phyloP scores from a whole-genome alignment of 1,140 invertebrate species.

The Megathymus violae region DNA sequence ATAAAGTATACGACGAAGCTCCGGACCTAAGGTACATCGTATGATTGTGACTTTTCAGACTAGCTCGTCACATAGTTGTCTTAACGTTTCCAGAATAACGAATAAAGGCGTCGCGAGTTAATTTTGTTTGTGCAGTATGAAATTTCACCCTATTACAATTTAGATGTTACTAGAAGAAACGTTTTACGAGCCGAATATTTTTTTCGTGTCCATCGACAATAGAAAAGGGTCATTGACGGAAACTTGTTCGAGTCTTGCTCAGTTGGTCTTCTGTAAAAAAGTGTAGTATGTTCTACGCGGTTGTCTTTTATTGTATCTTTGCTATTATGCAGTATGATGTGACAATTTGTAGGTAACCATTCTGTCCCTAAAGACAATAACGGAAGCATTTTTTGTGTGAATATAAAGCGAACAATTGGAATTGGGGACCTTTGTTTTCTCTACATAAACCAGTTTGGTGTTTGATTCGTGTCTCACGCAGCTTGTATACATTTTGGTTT shows the following conservation, averaged over 20 bases:
- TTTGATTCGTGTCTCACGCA: slow-evolving; percentile 9
- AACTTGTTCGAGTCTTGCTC: slow-evolving; percentile 7
- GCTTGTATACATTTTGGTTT: background rate
- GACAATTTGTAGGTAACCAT: background rate
- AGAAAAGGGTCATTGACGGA: slow-evolving; percentile 30
- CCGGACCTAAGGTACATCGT: too few relatives aligned
- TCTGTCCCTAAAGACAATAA: slow-evolving; percentile 17
- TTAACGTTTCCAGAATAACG: too few relatives aligned
- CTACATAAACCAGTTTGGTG: slow-evolving; percentile 2
- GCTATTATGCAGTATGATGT: slow-evolving; percentile 1
- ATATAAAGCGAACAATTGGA: slow-evolving; percentile 28
- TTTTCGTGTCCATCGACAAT: slow-evolving; percentile 35
- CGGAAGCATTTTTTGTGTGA: slow-evolving; percentile 9
- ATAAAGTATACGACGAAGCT: too few relatives aligned
- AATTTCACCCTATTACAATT: slow-evolving; percentile 6
- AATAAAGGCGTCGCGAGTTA: background rate
- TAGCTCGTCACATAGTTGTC: too few relatives aligned
- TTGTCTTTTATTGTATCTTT: background rate
- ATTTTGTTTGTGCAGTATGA: background rate
- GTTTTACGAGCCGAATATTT: slow-evolving; percentile 31
- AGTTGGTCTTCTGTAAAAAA: background rate
- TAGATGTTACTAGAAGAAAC: slow-evolving; percentile 25
- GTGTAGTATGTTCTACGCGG: slow-evolving; percentile 3
- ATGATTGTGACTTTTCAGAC: too few relatives aligned
- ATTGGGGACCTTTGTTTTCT: slow-evolving; percentile 24